These are phyloP conservation scores for Sturnus vulgaris DNA, from an alignment of 2,113 vertebrate species.

Conservation along the genomic window DNA sequence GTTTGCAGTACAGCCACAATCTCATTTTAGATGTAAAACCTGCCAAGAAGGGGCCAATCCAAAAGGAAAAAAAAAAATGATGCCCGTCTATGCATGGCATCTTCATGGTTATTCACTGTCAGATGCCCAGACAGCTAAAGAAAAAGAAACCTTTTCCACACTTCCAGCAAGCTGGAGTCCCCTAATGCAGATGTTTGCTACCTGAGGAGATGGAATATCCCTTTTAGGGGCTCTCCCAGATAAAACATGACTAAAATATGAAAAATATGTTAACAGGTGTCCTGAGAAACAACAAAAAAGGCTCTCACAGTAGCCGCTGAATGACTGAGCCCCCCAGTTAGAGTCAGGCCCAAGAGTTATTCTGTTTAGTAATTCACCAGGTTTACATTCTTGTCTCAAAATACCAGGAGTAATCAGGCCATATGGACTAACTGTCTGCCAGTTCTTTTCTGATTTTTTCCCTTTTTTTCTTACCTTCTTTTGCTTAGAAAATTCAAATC, in stretches of 20 bases:
- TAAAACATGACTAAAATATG: neutral
- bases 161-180: neutral
- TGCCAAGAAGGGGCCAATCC: neutral
- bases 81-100: neutral
- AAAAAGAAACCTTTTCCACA: neutral
- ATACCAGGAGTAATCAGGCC: slow-evolving; percentile 65
- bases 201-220: neutral
- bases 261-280: neutral
- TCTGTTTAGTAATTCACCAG: slow-evolving; percentile 50
- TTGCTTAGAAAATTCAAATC: slow-evolving; percentile 51
- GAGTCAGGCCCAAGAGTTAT: neutral
- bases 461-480: neutral
- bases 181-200: neutral
- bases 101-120: neutral
- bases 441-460: slow-evolving; percentile 1
- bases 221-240: neutral
- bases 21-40: neutral
- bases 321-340: neutral
- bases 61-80: neutral
- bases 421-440: slow-evolving; percentile 64
- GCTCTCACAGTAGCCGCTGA: neutral
- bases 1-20: neutral
- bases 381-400: slow-evolving; percentile 56
- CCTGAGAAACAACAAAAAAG: neutral
- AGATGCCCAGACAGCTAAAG: neutral